Evolutionary conservation across 2,888 invertebrate genomes (phyloP), one percentile per base, ranked within the genome.

Genomic region (Omphaloscelis lunosa): DNA sequence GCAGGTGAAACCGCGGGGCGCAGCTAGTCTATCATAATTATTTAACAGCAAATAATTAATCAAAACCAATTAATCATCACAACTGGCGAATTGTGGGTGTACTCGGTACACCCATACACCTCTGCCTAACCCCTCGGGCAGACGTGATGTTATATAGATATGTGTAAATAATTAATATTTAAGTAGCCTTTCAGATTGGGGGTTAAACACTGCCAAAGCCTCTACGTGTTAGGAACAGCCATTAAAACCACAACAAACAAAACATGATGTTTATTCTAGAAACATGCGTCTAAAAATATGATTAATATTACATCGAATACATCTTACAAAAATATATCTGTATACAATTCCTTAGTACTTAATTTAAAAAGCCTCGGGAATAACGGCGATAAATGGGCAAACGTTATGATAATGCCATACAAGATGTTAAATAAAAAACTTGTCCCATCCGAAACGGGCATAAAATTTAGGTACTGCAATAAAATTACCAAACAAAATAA

Each of bases 201-300:
- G 27, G 53, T 69, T 62, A 79, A 80, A 85, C 79, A 75, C 76
- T 79, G 72, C 77, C 83, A 88, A 90, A 91, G 89, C 91, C 88
- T 59, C 68, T 83, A 89, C 79, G 65, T 90, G 94, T 95, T 96
- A 95, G 94, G 95, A 89, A 91, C 91, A 93, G 94, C 93, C 91
- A 95, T 92, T 94, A 94, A 96, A 96, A 96, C 95, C 94, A 96
- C 95, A 93, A 94, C 95, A 94, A 96, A 96, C 96, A 96, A 96
- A 96, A 95, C 94, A 96, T 93, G 86, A 90, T 91, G 89, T 96
- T 96, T 96, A 96, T 96, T 96, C 92, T 93, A 93, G 91, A 45
- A 94, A 95, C 96, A 96, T 95, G 96, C 96, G 92, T 82, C 89
- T 92, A 92, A 93, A 94, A 93, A 92, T 86, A 88, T 75, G 75